Evolutionary conservation across 2,888 invertebrate species (phyloP), one percentile per base, ranked within the genome.

Genomic region (Cataglyphis albicans): DNA sequence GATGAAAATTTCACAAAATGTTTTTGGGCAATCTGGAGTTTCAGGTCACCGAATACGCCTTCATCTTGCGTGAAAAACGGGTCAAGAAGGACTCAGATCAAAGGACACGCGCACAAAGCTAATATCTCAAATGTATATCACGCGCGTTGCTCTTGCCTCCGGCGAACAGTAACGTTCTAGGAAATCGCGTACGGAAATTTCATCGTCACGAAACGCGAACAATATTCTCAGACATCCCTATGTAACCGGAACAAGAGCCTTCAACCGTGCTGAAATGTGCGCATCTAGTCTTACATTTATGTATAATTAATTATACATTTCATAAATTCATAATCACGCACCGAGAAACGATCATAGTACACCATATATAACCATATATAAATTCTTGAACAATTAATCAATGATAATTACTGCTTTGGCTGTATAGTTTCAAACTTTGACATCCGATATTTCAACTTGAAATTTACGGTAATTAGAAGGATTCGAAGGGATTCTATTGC

Each of bases 141-240:
- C 32, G 68, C 52, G 29, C 52, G 29, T 48, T 76, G 55, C 38
- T 52, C 65, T 9, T 52, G 65, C 75, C 52, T 65, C 52, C 52
- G 75, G 65, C 35, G 7, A 64, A 35, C 18, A 25, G 76, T 35
- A 55, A 67, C 67, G 38, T 76, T 38, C 38, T 9, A 67, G 76
- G 76, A 67, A 76, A 76, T 76, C 38, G 52, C 38, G 29, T 38
- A 76, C 67, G 76, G 76, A 76, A 76, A 76, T 76, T 76, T 76
- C 67, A 67, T 76, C 55, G 76, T 76, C 76, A n/a, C 76, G 68
- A 76, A 76, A 76, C 29, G 55, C n/a, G 67, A 76, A 76, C 76
- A 76, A 67, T 67, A 76, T 55, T 55, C 67, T 55, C 52, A 25
- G 25, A 75, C 64, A 35, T 48, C 12, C 10, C 38, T 18, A 32